Conservation (phyloP, 2,797 vertebrate genomes). For the Tarsius wallacei region DNA sequence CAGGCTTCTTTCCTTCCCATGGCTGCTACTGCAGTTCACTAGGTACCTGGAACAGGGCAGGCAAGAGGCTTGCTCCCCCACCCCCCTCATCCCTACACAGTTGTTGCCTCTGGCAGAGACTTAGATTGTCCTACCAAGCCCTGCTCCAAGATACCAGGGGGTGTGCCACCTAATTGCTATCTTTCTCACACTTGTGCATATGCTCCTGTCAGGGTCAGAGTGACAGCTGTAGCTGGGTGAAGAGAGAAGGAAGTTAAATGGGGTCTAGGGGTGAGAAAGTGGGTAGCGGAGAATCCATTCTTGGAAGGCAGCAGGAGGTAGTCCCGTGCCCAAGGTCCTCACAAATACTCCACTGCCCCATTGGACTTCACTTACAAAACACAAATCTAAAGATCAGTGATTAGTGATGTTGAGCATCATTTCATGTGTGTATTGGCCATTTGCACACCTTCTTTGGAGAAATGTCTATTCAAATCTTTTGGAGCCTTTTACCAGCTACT, state of each 20-base stretch:
- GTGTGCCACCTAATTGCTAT: background rate
- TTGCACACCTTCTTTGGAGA: conserved; percentile 17
- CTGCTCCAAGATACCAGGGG: background rate
- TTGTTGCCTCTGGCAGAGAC: background rate
- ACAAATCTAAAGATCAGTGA: background rate
- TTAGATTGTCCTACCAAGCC: background rate
- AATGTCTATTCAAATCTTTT: conserved; percentile 34
- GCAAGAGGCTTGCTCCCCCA: background rate
- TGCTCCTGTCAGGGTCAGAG: background rate
- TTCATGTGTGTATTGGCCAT: background rate
- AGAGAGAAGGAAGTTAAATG: background rate
- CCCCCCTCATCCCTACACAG: background rate
- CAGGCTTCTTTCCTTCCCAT: background rate
- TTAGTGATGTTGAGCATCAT: background rate
- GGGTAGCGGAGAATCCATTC: background rate
- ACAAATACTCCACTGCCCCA: background rate
- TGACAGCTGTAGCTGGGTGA: background rate
- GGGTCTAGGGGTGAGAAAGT: background rate
- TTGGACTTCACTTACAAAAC: background rate
- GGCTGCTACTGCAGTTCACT: background rate
- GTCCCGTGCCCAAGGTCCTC: background rate
- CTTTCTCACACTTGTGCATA: background rate
- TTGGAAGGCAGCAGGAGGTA: background rate
- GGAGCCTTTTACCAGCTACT: background rate
- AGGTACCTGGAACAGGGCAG: background rate